phyloP scores from a whole-genome alignment of 2,888 invertebrate species.

The Lamproptera curius region DNA sequence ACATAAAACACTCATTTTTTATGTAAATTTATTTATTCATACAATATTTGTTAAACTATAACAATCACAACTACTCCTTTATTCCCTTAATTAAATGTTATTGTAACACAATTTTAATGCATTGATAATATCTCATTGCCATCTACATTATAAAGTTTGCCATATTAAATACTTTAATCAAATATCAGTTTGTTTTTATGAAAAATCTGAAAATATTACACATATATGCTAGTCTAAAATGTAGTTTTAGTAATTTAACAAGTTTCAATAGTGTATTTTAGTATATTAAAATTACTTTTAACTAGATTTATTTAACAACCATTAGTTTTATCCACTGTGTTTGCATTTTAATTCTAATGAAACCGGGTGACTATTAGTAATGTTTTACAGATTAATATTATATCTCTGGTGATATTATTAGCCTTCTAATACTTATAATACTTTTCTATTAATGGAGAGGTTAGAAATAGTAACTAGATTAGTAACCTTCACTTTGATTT shows the following conservation, averaged over 20 bases:
- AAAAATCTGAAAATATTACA: slow-evolving; percentile 69
- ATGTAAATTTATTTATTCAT: too few species aligned
- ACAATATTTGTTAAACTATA: too few species aligned
- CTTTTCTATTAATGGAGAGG: background rate
- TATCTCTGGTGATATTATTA: background rate
- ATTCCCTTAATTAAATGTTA: background rate
- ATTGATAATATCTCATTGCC: too few species aligned
- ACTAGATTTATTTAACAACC: slow-evolving; percentile 34
- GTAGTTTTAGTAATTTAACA: slow-evolving; percentile 44
- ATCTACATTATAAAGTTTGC: too few species aligned
- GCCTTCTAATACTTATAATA: background rate
- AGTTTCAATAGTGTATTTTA: slow-evolving; percentile 28
- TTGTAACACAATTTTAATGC: too few species aligned
- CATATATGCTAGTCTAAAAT: slow-evolving; percentile 71
- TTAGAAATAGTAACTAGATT: background rate
- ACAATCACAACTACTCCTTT: too few species aligned
- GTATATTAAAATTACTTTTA: too few species aligned
- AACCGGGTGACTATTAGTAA: slow-evolving; percentile 30
- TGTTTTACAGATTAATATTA: background rate
- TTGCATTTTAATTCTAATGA: slow-evolving; percentile 67
- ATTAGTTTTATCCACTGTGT: slow-evolving; percentile 34
- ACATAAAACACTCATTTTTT: too few species aligned
- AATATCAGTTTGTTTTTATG: too few species aligned
- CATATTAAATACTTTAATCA: too few species aligned
- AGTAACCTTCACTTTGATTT: background rate